A percentile compares a stretch with the other conserved stretches of the same genome.
Conservation (phyloP, 2,888 invertebrate genomes). For the Drosophila lutescens region DNA sequence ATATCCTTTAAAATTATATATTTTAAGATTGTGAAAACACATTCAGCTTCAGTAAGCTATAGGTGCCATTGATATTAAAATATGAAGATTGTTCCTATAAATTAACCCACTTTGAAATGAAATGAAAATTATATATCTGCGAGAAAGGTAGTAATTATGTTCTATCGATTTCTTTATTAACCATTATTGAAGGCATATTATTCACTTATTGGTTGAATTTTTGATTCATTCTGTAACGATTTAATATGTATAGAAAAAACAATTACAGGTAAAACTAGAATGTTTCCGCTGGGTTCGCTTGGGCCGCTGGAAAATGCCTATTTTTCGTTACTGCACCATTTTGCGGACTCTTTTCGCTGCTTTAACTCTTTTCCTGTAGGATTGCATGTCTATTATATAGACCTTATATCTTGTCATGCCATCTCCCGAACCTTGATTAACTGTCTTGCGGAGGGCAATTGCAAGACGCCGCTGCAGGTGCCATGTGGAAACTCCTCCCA, state of each 20-base stretch:
- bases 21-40: neutral
- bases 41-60: neutral
- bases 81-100: no score
- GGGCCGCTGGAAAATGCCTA: neutral
- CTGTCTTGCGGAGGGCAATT: conserved; percentile 15
- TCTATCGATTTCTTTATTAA: neutral
- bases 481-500: conserved; percentile 25
- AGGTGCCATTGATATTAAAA: no score
- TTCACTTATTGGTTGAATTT: neutral
- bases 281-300: no score
- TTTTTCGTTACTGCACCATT: conserved; percentile 9
- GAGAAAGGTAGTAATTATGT: neutral
- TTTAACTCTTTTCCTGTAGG: neutral
- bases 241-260: neutral
- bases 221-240: neutral
- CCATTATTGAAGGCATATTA: neutral
- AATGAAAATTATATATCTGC: no score
- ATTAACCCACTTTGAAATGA: no score
- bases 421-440: conserved; percentile 26
- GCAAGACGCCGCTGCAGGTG: conserved; percentile 26
- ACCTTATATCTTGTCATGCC: conserved; percentile 22
- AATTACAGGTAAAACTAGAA: neutral
- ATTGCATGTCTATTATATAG: conserved; percentile 30
- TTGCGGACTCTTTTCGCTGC: neutral
- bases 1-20: neutral